A percentile compares a stretch with the other conserved stretches of the same genome.
phyloP scores from a whole-genome alignment of 2,888 invertebrate species.

The Eumacrocentrus americanus region DNA sequence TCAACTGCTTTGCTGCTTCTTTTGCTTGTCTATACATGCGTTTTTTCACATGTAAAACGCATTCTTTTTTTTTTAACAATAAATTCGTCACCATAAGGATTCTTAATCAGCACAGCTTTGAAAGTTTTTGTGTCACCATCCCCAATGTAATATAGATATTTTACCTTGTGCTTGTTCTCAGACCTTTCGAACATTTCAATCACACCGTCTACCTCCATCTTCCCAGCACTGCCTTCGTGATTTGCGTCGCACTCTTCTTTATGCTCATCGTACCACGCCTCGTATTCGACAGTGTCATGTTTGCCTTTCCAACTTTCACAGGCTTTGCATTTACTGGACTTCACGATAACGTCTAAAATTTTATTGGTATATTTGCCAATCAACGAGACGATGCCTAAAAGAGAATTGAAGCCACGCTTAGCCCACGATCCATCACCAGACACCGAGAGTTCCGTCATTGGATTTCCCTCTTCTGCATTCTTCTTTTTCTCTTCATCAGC shows the following conservation, averaged over 20 bases:
- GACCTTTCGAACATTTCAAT: slow-evolving; percentile 38
- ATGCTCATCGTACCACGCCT: slow-evolving; percentile 34
- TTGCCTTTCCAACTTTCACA: slow-evolving; percentile 34
- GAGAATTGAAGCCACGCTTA: slow-evolving; percentile 29
- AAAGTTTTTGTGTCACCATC: slow-evolving; percentile 33
- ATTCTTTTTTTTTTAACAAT: slow-evolving; percentile 24
- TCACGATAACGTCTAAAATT: slow-evolving; percentile 35
- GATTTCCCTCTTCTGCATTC: slow-evolving; percentile 20
- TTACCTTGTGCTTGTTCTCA: slow-evolving; percentile 27
- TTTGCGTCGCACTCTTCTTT: slow-evolving; percentile 35
- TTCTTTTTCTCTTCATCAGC: slow-evolving; percentile 35
- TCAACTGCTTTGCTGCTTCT: slow-evolving; percentile 3
- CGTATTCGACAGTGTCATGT: slow-evolving; percentile 33
- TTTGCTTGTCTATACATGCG: slow-evolving; percentile 20
- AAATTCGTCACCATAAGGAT: slow-evolving; percentile 27
- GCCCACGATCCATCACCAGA: slow-evolving; percentile 33
- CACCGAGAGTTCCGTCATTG: slow-evolving; percentile 23
- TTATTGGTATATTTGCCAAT: slow-evolving; percentile 39
- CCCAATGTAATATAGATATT: slow-evolving; percentile 32
- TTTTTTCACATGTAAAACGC: slow-evolving; percentile 25
- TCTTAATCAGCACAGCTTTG: slow-evolving; percentile 17
- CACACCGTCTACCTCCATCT: slow-evolving; percentile 39
- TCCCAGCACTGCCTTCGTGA: slow-evolving; percentile 38
- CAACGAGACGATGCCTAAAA: slow-evolving; percentile 33
- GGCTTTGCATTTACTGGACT: slow-evolving; percentile 36